phyloP scores from a whole-genome alignment of 53 echinoderm and acorn worm species.

The Pentamera pediparva region DNA sequence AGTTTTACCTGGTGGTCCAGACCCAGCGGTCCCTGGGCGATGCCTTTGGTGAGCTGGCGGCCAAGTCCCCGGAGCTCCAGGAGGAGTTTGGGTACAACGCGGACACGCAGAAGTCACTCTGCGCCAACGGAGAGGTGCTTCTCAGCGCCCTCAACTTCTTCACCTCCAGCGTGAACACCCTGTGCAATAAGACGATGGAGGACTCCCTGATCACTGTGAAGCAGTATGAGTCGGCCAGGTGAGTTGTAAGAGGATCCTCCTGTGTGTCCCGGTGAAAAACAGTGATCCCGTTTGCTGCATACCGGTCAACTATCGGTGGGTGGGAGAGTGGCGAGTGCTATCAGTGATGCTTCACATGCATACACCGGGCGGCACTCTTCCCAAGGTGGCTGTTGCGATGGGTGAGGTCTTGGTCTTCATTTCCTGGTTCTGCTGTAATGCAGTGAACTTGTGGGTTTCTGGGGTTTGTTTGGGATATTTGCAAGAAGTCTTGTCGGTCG shows the following conservation, averaged over 20 bases:
- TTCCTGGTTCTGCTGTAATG: too few relatives aligned
- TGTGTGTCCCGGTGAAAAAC: too few relatives aligned
- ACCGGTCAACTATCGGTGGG: too few relatives aligned
- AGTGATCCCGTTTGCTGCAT: too few relatives aligned
- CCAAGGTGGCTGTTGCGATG: background rate
- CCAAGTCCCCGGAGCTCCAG: slow-evolving; percentile 89
- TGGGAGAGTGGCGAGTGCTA: too few relatives aligned
- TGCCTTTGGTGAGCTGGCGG: slow-evolving; percentile 84
- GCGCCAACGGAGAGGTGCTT: slow-evolving; percentile 85
- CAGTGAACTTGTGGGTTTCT: too few relatives aligned
- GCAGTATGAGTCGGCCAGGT: slow-evolving; percentile 93
- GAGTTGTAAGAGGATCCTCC: background rate
- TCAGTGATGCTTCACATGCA: too few relatives aligned
- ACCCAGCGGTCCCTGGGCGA: slow-evolving; percentile 94
- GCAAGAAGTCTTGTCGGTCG: too few relatives aligned
- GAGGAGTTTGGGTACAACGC: slow-evolving; percentile 96
- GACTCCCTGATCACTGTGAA: slow-evolving; percentile 81
- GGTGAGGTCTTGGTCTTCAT: background rate
- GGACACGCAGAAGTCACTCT: slow-evolving; percentile 89
- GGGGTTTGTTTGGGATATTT: too few relatives aligned
- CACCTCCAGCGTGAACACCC: slow-evolving; percentile 94
- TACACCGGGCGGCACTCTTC: too few relatives aligned
- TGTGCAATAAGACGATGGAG: slow-evolving; percentile 99
- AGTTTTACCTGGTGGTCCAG: slow-evolving; percentile 93
- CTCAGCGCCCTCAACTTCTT: slow-evolving; percentile 96